These are phyloP conservation scores for Ictalurus punctatus DNA, from an alignment of 2,113 vertebrate species.

Conservation along the genomic window DNA sequence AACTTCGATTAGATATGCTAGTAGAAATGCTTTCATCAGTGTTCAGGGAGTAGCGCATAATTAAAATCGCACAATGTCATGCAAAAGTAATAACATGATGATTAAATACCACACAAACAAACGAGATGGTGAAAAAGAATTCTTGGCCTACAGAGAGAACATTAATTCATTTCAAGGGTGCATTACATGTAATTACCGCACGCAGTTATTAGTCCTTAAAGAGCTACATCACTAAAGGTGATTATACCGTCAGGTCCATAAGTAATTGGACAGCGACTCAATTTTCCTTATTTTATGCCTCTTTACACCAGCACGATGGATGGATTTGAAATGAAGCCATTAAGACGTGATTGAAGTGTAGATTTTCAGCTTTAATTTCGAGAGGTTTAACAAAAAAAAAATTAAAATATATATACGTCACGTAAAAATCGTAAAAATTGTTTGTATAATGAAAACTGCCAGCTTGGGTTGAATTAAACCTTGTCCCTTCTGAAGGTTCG, in stretches of 20 bases:
- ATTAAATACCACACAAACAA: neutral
- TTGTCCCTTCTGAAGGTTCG: neutral
- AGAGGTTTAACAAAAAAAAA: too few relatives aligned
- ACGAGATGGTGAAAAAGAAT: neutral
- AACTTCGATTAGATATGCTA: conserved; percentile 26
- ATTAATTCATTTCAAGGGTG: neutral
- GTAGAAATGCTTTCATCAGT: conserved; percentile 8
- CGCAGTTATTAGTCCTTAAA: neutral
- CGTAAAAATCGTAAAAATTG: too few relatives aligned
- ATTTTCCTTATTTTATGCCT: too few relatives aligned
- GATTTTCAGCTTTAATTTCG: too few relatives aligned
- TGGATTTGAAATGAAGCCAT: too few relatives aligned
- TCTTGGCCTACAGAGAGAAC: neutral
- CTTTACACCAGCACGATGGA: too few relatives aligned
- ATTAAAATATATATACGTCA: too few relatives aligned
- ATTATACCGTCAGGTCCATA: neutral
- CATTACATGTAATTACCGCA: neutral
- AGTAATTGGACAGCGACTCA: too few relatives aligned
- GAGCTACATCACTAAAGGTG: neutral
- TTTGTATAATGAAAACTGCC: neutral
- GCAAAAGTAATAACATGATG: conserved; percentile 9
- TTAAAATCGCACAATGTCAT: conserved; percentile 2
- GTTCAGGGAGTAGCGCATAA: conserved; percentile 26
- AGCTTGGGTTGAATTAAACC: neutral
- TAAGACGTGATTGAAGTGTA: too few relatives aligned